Evolutionary conservation across 2,888 invertebrate species (phyloP).

Genomic region (Agrotis puta): DNA sequence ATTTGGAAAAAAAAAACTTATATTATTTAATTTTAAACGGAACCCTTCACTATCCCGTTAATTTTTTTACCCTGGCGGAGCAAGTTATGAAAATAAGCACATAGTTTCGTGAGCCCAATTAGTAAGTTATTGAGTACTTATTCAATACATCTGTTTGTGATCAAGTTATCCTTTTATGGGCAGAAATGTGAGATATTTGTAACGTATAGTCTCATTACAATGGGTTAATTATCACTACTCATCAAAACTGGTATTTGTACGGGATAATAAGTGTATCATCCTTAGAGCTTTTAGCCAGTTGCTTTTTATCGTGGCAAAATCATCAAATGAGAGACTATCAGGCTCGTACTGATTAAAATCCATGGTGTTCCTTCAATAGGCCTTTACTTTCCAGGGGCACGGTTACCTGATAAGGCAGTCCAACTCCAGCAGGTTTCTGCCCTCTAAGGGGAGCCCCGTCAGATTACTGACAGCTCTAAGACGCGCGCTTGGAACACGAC

Average conservation of each 20-base stretch:
- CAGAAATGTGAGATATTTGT: conserved; percentile 29
- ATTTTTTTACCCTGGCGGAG: neutral
- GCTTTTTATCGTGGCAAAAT: too few relatives aligned
- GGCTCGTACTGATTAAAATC: too few relatives aligned
- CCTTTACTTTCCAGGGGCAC: too few relatives aligned
- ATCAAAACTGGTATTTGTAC: neutral
- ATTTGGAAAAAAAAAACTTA: too few relatives aligned
- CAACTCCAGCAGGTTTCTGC: too few relatives aligned
- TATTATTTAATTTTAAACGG: neutral
- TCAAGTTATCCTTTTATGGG: conserved; percentile 33
- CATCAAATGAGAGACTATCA: too few relatives aligned
- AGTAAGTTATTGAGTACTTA: conserved; percentile 37
- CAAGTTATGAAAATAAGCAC: conserved; percentile 43
- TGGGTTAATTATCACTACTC: conserved; percentile 20
- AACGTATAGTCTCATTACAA: conserved; percentile 17
- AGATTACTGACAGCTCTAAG: too few relatives aligned
- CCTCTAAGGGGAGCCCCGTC: too few relatives aligned
- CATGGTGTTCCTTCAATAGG: too few relatives aligned
- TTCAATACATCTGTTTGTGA: conserved; percentile 37
- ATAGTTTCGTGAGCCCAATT: conserved; percentile 37
- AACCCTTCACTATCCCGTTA: neutral
- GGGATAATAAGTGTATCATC: neutral
- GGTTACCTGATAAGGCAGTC: too few relatives aligned
- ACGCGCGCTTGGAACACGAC: too few relatives aligned
- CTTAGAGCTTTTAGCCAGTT: too few relatives aligned